phyloP scores from a whole-genome alignment of 2,113 vertebrate genomes.

The Lasiurus borealis region DNA sequence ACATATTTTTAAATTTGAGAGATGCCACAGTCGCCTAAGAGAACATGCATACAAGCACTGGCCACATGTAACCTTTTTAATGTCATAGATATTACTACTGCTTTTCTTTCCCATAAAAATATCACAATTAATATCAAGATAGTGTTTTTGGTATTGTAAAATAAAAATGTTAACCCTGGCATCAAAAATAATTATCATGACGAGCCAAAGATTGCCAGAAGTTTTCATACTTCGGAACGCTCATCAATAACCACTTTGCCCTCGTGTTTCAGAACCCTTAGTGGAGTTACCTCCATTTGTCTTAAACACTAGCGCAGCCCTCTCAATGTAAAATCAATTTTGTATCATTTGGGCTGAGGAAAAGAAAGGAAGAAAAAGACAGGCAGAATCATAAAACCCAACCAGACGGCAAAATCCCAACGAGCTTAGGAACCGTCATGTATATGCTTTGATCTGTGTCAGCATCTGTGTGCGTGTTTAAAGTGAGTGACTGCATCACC shows the following conservation, averaged over 20 bases:
- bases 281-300: neutral
- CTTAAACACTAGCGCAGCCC: neutral
- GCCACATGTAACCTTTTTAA: neutral
- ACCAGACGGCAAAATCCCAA: neutral
- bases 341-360: neutral
- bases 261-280: neutral
- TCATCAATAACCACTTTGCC: neutral
- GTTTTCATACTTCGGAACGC: neutral
- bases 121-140: neutral
- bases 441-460: neutral
- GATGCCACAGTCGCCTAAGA: neutral
- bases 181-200: neutral
- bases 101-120: neutral
- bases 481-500: constrained; percentile 19
- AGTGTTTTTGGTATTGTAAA: constrained; percentile 5
- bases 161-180: neutral
- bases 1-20: constrained; percentile 34
- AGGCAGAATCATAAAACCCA: neutral
- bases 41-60: neutral
- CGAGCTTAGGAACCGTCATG: neutral
- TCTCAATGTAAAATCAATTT: constrained; percentile 45
- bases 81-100: neutral
- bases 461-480: neutral
- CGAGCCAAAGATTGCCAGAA: neutral
- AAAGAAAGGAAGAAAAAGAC: neutral